Evolutionary conservation across 2,113 vertebrate species (phyloP).

Genomic region (Cebus imitator): DNA sequence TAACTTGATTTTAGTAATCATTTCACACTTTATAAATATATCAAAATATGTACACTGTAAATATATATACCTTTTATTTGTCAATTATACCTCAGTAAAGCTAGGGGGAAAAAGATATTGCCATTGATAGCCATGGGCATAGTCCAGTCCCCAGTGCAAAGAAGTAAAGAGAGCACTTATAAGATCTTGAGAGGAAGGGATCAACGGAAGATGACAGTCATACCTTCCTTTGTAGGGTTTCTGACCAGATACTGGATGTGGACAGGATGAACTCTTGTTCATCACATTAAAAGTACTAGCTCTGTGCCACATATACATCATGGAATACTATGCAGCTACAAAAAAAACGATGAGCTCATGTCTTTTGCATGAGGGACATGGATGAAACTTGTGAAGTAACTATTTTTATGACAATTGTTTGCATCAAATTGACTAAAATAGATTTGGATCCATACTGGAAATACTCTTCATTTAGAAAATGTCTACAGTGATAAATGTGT

Average conservation of each 20-base stretch:
- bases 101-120: neutral
- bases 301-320: neutral
- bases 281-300: neutral
- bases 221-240: neutral
- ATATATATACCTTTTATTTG: neutral
- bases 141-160: neutral
- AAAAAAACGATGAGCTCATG: no score
- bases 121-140: neutral
- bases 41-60: neutral
- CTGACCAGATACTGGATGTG: neutral
- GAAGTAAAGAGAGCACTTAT: neutral
- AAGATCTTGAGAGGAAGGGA: neutral
- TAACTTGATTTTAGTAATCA: neutral
- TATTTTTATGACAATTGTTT: neutral
- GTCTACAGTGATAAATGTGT: neutral
- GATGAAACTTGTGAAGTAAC: neutral
- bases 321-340: no score
- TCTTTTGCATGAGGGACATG: no score
- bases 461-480: neutral
- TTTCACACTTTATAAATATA: neutral
- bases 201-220: neutral
- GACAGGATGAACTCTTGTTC: neutral
- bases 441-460: neutral
- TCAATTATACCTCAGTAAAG: neutral
- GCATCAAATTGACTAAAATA: neutral